phyloP scores from a whole-genome alignment of 2,113 vertebrate species.

The Rhizomys pruinosus region DNA sequence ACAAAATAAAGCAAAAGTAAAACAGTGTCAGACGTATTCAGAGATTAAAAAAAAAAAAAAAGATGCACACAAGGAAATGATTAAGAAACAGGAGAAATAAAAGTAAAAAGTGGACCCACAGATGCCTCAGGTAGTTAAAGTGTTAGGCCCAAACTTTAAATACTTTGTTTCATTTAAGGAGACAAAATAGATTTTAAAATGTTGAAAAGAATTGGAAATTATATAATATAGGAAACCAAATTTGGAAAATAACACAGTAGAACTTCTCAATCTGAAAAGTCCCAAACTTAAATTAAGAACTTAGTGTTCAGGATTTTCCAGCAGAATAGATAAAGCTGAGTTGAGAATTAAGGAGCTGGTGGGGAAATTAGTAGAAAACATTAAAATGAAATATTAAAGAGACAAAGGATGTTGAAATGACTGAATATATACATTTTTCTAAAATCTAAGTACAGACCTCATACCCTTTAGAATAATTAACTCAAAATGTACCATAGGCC shows the following conservation, averaged over 20 bases:
- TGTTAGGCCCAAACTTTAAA: not conserved
- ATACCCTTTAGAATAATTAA: not conserved
- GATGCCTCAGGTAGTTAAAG: not conserved
- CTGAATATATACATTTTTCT: not conserved
- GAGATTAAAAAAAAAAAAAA: not conserved
- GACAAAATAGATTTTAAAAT: not conserved
- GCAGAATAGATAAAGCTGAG: not conserved
- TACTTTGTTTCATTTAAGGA: not conserved
- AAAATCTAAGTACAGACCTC: not conserved
- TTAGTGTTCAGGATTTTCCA: not conserved
- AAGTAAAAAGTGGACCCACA: not conserved
- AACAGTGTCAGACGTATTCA: not conserved
- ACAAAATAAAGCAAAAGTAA: not conserved
- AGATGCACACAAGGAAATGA: not conserved
- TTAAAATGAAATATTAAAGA: not conserved
- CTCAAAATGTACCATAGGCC: not conserved
- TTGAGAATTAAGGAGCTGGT: not conserved
- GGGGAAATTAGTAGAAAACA: not conserved
- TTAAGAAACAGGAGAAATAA: slow-evolving; percentile 7
- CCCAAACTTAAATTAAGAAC: not conserved
- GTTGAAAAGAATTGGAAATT: slow-evolving; percentile 2
- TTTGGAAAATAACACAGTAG: slow-evolving; percentile 21
- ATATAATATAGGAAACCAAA: not conserved
- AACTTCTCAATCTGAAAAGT: slow-evolving; percentile 16
- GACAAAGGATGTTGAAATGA: not conserved